phyloP scores from a whole-genome alignment of 2,113 vertebrate species.

The Craseonycteris thonglongyai region DNA sequence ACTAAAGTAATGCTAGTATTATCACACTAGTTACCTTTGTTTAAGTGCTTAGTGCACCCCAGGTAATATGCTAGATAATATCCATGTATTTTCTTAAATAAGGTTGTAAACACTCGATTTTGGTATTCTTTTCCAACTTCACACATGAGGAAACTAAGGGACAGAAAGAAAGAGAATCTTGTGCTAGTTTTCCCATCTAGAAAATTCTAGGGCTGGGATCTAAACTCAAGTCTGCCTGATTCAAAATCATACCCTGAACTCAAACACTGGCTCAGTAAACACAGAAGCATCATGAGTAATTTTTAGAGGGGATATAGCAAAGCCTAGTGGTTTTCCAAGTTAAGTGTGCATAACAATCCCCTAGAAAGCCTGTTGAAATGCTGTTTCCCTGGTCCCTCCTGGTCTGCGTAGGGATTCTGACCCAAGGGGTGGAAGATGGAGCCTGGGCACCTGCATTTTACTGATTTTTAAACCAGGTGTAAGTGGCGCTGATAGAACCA shows the following conservation, averaged over 20 bases:
- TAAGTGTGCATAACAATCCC: background rate
- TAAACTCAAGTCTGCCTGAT: background rate
- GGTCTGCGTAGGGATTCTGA: background rate
- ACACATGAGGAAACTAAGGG: background rate
- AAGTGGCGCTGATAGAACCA: background rate
- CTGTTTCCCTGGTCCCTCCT: background rate
- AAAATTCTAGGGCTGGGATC: background rate
- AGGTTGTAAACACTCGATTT: background rate
- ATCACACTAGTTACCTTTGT: background rate
- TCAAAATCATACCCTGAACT: background rate
- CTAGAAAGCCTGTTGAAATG: background rate
- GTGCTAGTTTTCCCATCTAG: background rate
- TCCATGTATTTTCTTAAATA: background rate
- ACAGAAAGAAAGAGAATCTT: background rate
- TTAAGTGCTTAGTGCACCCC: background rate
- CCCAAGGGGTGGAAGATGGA: background rate
- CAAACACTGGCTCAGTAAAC: background rate
- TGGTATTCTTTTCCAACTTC: background rate
- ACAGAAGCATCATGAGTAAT: background rate
- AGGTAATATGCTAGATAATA: background rate
- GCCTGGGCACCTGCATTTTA: background rate
- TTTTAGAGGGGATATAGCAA: background rate
- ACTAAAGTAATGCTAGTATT: no score
- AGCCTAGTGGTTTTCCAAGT: background rate
- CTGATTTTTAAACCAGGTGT: no score